Evolutionary conservation across 2,113 vertebrate genomes (phyloP), one percentile per base, ranked within the genome.

Genomic region (Butastur rufipennis): DNA sequence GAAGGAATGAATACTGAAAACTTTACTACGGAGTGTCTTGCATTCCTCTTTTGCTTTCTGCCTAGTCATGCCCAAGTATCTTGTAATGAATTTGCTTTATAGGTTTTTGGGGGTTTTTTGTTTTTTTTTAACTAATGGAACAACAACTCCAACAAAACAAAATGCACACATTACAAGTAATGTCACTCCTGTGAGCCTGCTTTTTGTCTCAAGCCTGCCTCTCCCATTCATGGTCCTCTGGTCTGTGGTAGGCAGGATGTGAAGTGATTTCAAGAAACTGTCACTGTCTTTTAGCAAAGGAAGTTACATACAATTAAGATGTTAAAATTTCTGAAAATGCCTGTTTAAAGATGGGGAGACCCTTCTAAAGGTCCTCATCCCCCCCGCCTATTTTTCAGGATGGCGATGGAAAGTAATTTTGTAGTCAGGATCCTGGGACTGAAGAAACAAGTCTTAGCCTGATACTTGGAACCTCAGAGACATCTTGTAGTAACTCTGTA

Each of bases 141-240:
- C 20, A 27, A 2, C 8, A 27, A 4, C 16, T 56, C 19, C 20
- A 67, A 1, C 10, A 27, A 73, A 96, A 67, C 22, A 58, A 50
- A 38, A 23, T 1, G 1, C 2, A 1, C 4, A 2, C 11, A 4
- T 47, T 11, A 4, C 9, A 53, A 50, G 42, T 62, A 7, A 1
- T 4, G 3, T 72, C 0, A 0, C 10, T 75, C 12, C 23, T 55
- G 18, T 11, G 16, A 91, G 8, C 36, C n/a, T 59, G 26, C 31
- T 52, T 81, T 65, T 55, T 68, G 7, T 91, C 6, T 86, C 8
- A 13, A 34, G 23, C 22, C 45, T 90, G 7, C 9, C 6, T 31
- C 13, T 77, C n/a, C 36, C 3, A 1, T 63, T 88, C 1, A 0
- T 50, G n/a, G 29, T 66, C 31, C 11, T 80, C n/a, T 70, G 20